Conservation (phyloP, 1,140 invertebrate genomes). For the Drosophila biarmipes region DNA sequence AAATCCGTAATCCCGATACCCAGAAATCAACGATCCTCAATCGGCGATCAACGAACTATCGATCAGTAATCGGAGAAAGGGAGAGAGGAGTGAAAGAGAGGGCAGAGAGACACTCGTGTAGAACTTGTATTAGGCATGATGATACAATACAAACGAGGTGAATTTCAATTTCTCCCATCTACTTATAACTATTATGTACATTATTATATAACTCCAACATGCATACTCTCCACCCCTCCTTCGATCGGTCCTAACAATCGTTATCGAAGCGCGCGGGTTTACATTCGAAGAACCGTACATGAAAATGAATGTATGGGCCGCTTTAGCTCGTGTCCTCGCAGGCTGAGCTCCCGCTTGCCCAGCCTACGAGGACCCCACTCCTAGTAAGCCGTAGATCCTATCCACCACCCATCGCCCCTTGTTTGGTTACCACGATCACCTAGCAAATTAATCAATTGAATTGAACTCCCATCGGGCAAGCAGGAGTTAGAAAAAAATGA, state of each 20-base stretch:
- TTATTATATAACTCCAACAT: constrained; percentile 4
- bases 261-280: background rate
- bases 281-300: constrained; percentile 4
- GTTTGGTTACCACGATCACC: constrained; percentile 14
- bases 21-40: constrained; percentile 6
- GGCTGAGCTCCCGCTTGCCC: background rate
- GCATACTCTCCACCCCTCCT: constrained; percentile 8
- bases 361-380: background rate
- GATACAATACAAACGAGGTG: constrained; percentile 71
- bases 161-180: constrained; percentile 69
- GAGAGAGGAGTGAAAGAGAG: constrained; percentile 21
- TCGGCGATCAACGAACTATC: constrained; percentile 31
- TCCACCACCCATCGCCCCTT: background rate
- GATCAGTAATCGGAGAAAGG: constrained; percentile 14
- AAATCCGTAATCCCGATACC: constrained; percentile 1
- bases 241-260: background rate
- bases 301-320: constrained; percentile 7
- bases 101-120: constrained; percentile 47
- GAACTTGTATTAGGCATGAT: constrained; percentile 58
- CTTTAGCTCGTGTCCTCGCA: background rate
- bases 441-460: constrained; percentile 51
- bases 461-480: constrained; percentile 18
- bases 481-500: constrained; percentile 3
- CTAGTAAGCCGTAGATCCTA: background rate
- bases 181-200: constrained; percentile 23